Conservation (phyloP, 2,113 vertebrate species). For the Dunckerocampus dactyliophorus region DNA sequence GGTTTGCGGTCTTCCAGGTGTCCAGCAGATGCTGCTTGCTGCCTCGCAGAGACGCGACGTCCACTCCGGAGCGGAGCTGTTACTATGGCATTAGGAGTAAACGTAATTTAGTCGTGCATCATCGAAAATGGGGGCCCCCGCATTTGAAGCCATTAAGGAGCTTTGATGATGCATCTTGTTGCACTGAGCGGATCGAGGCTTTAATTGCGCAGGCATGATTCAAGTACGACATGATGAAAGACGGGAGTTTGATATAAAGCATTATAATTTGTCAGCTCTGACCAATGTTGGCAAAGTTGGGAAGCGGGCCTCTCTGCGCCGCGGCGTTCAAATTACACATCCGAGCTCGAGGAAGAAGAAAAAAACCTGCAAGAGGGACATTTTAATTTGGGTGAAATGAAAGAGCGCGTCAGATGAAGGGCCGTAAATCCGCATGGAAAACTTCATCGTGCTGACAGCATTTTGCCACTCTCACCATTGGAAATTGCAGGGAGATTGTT, state of each 20-base stretch:
- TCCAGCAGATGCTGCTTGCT: conserved; percentile 70
- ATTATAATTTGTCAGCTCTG: conserved; percentile 13
- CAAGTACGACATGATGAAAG: conserved; percentile 30
- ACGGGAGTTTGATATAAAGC: conserved; percentile 25
- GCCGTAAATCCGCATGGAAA: conserved; percentile 12
- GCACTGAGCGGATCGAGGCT: conserved; percentile 13
- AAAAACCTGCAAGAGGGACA: conserved; percentile 10
- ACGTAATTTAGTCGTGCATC: conserved; percentile 38
- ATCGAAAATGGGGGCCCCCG: conserved; percentile 17
- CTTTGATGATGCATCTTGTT: conserved; percentile 43
- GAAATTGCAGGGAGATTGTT: not conserved
- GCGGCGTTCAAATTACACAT: conserved; percentile 19
- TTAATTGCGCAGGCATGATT: conserved; percentile 31
- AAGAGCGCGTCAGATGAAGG: conserved; percentile 1
- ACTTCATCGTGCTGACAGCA: not conserved
- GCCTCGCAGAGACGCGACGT: conserved; percentile 28
- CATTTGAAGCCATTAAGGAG: conserved; percentile 30
- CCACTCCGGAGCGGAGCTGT: conserved; percentile 10
- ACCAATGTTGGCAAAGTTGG: conserved; percentile 6
- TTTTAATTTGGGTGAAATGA: conserved; percentile 13
- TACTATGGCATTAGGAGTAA: conserved; percentile 41
- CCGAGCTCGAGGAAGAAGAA: not conserved
- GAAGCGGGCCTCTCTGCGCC: not conserved
- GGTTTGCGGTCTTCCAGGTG: conserved; percentile 63
- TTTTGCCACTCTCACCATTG: not conserved